phyloP scores from a whole-genome alignment of 2,888 invertebrate genomes.

The Lasioglossum leucozonium region DNA sequence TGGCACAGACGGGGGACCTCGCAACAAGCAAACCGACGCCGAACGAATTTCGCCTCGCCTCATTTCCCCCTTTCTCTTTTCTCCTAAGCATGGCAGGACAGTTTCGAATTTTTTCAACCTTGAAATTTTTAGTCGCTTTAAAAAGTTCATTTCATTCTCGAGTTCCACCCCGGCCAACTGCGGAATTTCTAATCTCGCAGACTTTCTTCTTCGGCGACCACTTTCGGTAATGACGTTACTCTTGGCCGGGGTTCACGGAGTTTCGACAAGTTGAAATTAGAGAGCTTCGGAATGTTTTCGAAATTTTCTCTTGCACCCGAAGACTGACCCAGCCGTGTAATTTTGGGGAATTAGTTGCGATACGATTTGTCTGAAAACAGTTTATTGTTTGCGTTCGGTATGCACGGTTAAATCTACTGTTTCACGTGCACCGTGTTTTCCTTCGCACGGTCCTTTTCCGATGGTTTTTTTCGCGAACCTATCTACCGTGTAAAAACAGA shows the following conservation, averaged over 20 bases:
- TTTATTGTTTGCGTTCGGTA: neutral
- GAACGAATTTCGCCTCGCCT: constrained; percentile 33
- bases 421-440: neutral
- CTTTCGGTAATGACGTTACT: neutral
- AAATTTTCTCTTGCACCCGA: neutral
- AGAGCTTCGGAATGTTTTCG: neutral
- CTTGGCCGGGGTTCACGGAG: neutral
- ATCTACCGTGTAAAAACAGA: neutral
- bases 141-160: constrained; percentile 14
- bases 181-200: neutral
- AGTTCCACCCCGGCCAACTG: neutral
- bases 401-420: neutral
- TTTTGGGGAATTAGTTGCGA: neutral
- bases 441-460: neutral
- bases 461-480: neutral
- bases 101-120: neutral
- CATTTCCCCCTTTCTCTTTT: neutral
- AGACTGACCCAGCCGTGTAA: neutral
- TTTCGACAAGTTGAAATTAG: neutral
- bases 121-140: constrained; percentile 5
- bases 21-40: neutral
- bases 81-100: neutral
- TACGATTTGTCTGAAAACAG: neutral
- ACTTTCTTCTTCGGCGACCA: neutral
- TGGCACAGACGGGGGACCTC: neutral